Conservation (phyloP, 2,888 invertebrate species). For the Philereme transversata region DNA sequence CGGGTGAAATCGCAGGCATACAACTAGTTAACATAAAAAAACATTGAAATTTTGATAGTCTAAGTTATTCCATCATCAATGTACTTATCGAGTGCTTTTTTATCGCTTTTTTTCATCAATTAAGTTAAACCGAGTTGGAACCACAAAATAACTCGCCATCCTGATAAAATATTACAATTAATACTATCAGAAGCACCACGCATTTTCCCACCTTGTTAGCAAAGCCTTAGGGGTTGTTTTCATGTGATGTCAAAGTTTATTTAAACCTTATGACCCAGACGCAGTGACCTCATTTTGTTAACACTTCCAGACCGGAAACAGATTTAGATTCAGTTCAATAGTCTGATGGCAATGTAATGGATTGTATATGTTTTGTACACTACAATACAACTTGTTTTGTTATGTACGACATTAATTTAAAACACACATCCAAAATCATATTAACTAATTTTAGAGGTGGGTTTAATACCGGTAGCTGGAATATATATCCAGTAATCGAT, state of each 20-base stretch:
- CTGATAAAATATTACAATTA: background rate
- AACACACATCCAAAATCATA: no score
- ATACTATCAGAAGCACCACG: background rate
- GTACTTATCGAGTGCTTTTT: background rate
- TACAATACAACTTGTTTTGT: no score
- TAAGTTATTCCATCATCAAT: no score
- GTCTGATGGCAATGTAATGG: slow-evolving; percentile 20
- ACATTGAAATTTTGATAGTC: no score
- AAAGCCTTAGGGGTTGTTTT: slow-evolving; percentile 3
- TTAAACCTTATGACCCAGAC: slow-evolving; percentile 34
- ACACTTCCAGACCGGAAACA: slow-evolving; percentile 28
- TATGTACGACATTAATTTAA: no score
- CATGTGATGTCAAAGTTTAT: slow-evolving; percentile 3
- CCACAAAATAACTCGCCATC: slow-evolving; percentile 1
- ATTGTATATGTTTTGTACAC: background rate
- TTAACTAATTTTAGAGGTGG: no score
- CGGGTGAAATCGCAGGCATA: no score
- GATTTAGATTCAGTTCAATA: slow-evolving; percentile 30
- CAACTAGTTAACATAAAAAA: no score
- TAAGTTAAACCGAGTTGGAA: background rate
- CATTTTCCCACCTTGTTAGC: background rate
- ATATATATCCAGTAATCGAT: no score
- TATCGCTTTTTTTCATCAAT: background rate
- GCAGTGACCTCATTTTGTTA: slow-evolving; percentile 38
- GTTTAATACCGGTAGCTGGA: no score